These are phyloP conservation scores for Cynodonichthys magdalenae DNA, from an alignment of 2,797 vertebrate genomes.

Conservation along the genomic window DNA sequence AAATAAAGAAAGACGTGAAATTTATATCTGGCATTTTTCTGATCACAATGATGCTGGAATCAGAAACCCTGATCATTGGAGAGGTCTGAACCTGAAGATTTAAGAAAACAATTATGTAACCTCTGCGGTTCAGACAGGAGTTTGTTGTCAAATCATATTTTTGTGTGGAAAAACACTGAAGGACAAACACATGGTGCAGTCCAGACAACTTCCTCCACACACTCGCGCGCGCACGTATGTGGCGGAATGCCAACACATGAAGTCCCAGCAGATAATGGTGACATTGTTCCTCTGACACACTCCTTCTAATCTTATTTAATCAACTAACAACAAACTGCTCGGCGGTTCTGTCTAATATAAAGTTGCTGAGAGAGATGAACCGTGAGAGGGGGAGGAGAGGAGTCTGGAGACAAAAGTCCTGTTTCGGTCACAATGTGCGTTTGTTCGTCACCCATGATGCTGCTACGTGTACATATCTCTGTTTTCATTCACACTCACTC, in stretches of 20 bases:
- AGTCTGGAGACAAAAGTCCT: conserved; percentile 23
- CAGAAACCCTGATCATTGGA: background rate
- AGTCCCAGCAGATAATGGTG: background rate
- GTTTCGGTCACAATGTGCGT: background rate
- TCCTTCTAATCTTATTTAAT: conserved; percentile 21
- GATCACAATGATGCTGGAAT: background rate
- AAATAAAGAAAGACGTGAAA: background rate
- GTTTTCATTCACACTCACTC: background rate
- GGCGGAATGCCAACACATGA: conserved; percentile 42
- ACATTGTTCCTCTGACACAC: conserved; percentile 26
- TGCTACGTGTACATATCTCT: conserved; percentile 28
- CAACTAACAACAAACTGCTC: conserved; percentile 11
- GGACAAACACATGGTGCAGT: background rate
- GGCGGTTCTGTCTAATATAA: background rate
- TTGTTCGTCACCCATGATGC: conserved; percentile 11
- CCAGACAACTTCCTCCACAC: conserved; percentile 1
- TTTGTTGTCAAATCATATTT: too few relatives aligned
- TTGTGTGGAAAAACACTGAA: background rate
- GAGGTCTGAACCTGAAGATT: too few relatives aligned
- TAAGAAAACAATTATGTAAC: too few relatives aligned
- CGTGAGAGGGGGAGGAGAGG: background rate
- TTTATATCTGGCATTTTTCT: background rate
- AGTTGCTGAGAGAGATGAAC: background rate
- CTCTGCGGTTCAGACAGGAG: too few relatives aligned
- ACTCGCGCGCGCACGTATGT: background rate